phyloP scores from a whole-genome alignment of 1,140 invertebrate genomes.

The Drosophila ambigua region DNA sequence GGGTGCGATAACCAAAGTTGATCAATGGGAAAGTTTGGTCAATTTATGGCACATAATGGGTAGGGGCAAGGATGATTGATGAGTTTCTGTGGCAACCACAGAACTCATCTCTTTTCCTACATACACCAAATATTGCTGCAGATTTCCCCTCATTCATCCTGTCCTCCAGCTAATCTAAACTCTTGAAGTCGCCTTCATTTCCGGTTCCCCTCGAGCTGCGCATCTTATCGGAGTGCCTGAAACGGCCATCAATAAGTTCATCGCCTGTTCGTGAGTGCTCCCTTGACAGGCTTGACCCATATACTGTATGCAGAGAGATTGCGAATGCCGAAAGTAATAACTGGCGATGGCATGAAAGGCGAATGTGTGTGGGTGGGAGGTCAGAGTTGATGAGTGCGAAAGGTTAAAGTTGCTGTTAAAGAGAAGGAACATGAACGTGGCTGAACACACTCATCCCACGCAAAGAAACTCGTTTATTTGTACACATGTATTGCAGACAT shows the following conservation, averaged over 20 bases:
- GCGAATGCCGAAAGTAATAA: slow-evolving; percentile 47
- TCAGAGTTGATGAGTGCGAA: slow-evolving; percentile 9
- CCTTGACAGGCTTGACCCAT: slow-evolving; percentile 61
- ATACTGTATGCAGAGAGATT: slow-evolving; percentile 1
- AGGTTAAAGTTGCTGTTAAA: slow-evolving; percentile 8
- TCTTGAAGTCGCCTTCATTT: slow-evolving; percentile 20
- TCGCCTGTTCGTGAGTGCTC: slow-evolving; percentile 46
- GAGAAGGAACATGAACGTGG: no score
- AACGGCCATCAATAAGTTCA: slow-evolving; percentile 63
- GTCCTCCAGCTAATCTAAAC: slow-evolving; percentile 3
- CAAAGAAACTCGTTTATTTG: slow-evolving; percentile 7
- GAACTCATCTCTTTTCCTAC: not conserved
- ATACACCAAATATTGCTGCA: not conserved
- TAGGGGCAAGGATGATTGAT: slow-evolving; percentile 47
- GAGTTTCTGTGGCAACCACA: slow-evolving; percentile 6
- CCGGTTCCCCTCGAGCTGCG: slow-evolving; percentile 15
- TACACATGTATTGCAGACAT: slow-evolving; percentile 11
- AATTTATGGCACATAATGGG: slow-evolving; percentile 47
- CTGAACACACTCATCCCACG: not conserved
- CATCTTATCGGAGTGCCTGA: slow-evolving; percentile 5
- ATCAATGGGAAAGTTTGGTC: slow-evolving; percentile 60
- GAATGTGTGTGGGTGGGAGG: not conserved
- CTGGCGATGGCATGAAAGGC: slow-evolving; percentile 27
- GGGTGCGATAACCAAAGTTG: slow-evolving; percentile 10
- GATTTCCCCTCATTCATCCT: slow-evolving; percentile 16